Evolutionary conservation across 2,113 vertebrate species (phyloP), one percentile per base, ranked within the genome.

Genomic region (Rhagologus leucostigma): DNA sequence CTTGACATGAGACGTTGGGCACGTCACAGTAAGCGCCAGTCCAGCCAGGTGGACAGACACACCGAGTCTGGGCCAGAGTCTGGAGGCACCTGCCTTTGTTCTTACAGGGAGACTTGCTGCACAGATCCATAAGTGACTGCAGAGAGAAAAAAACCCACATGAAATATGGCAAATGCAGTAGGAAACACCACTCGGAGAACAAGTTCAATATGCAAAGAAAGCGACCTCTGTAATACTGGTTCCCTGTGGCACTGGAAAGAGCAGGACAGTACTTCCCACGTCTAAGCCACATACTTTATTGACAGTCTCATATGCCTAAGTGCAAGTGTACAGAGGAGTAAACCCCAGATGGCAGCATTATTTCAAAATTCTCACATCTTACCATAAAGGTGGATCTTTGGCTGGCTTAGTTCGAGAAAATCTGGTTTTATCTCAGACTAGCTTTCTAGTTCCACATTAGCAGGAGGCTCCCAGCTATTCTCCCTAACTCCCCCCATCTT

Each of bases 21-120:
- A 99, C 98, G 1, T 99, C 99, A 8, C 99, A 99, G 97, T 99
- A 99, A 33, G 98, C 97, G 17, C 99, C 99, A 0, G 98, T 98
- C 99, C 99, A 99, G 44, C 98, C 98, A 10, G 97, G 56, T 0
- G 97, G 96, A 71, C 99, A 99, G 59, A 96, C 95, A 16, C 99
- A 99, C 16, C 90, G 98, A 89, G 98, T 99, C 55, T 97, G 96
- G 5, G 98, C 98, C 49, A 97, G 98, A 2, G 91, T 98, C 95
- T 99, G 99, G 47, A 98, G 84, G 46, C 99, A 99, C 0, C 97
- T 96, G 15, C 99, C 99, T 24, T 98, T 98, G 35, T 99, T 99
- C 86, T 97, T 98, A 91, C 99, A 99, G 55, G 97, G 98, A 60
- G 98, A 98, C 65, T 97, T 97, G 76, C 93, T 99, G 93, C 99